Percentiles rank a stretch among this genome's conserved stretches.
phyloP scores from a whole-genome alignment of 2,888 invertebrate species.

The Nemoura dubitans region DNA sequence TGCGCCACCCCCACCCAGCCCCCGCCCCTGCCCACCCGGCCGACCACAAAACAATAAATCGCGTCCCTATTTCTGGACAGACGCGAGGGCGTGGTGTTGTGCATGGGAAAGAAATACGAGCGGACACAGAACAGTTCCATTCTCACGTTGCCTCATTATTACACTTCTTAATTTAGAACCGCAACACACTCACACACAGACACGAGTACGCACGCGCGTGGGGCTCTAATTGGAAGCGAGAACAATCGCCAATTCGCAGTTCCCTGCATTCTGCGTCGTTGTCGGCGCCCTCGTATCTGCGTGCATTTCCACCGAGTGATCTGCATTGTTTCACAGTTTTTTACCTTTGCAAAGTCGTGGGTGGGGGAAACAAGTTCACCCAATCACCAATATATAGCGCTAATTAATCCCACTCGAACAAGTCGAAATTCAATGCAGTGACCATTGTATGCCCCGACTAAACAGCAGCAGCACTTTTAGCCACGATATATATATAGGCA shows the following conservation, averaged over 20 bases:
- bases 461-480: background rate
- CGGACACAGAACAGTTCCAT: background rate
- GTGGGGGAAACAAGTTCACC: background rate
- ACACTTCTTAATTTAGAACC: background rate
- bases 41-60: constrained; percentile 15
- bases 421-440: background rate
- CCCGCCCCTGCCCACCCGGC: background rate
- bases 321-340: background rate
- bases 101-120: constrained; percentile 9
- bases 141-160: constrained; percentile 21
- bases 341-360: background rate
- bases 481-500: too few species aligned
- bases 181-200: too few species aligned
- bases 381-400: background rate
- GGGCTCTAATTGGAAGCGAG: background rate
- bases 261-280: background rate
- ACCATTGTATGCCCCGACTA: background rate
- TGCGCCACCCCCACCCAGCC: constrained; percentile 19
- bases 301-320: background rate
- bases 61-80: constrained; percentile 21
- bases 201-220: background rate
- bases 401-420: background rate
- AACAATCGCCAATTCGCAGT: background rate
- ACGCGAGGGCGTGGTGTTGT: constrained; percentile 1
- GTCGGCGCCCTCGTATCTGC: background rate